Conservation (phyloP, 2,888 invertebrate species). For the Anodontia alba region DNA sequence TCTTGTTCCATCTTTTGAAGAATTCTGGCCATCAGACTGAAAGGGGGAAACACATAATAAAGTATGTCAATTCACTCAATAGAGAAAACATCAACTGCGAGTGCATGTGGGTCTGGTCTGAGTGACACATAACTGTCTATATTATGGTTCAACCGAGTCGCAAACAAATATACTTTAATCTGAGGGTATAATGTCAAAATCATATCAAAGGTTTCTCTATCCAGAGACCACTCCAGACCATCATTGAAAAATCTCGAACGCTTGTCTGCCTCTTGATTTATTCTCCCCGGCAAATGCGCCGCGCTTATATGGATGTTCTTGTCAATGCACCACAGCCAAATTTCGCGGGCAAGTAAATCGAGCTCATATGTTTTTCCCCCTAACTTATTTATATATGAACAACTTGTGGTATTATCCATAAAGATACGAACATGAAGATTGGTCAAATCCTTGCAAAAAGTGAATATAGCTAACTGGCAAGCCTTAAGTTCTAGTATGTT, state of each 20-base stretch:
- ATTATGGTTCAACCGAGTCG: slow-evolving; percentile 47
- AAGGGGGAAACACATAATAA: slow-evolving; percentile 55
- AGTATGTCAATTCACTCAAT: slow-evolving; percentile 27
- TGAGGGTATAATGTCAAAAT: not conserved
- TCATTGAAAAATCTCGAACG: slow-evolving; percentile 41
- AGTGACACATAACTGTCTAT: slow-evolving; percentile 36
- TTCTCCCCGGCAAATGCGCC: slow-evolving; percentile 39
- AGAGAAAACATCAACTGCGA: slow-evolving; percentile 48
- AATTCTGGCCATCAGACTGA: slow-evolving; percentile 34
- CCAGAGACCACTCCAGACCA: slow-evolving; percentile 51
- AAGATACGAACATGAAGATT: slow-evolving; percentile 25
- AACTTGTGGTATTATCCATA: slow-evolving; percentile 41
- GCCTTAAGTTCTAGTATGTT: slow-evolving; percentile 45
- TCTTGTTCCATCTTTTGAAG: slow-evolving; percentile 37
- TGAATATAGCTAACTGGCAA: slow-evolving; percentile 9
- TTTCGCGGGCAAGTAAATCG: slow-evolving; percentile 27
- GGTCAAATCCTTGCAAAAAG: slow-evolving; percentile 16
- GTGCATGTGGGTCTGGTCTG: slow-evolving; percentile 43
- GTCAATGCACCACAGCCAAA: slow-evolving; percentile 40
- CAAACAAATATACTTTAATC: slow-evolving; percentile 39
- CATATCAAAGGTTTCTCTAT: slow-evolving; percentile 18
- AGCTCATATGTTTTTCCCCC: slow-evolving; percentile 40
- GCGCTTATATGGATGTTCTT: slow-evolving; percentile 32
- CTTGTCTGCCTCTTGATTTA: slow-evolving; percentile 39
- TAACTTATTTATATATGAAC: slow-evolving; percentile 43